Conservation (phyloP, 1,140 invertebrate genomes). For the Macrobrachium rosenbergii region DNA sequence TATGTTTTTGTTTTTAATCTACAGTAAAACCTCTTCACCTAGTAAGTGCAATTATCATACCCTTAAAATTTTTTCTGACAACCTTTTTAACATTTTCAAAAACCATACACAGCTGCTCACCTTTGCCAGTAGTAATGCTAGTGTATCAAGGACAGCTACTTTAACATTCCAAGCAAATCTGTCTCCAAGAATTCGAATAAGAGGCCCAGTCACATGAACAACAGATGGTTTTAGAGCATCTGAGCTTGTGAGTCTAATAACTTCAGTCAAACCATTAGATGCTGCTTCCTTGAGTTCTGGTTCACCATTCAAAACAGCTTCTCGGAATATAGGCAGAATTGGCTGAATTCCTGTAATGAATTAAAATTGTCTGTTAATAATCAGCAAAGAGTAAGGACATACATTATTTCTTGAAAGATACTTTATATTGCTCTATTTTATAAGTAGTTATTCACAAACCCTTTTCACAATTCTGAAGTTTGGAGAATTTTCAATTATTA, state of each 20-base stretch:
- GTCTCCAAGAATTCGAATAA: conserved; percentile 97
- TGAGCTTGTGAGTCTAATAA: conserved; percentile 88
- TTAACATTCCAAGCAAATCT: conserved; percentile 94
- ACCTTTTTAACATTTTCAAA: background rate
- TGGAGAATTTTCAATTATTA: background rate
- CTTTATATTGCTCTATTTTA: too few relatives aligned
- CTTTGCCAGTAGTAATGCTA: conserved; percentile 92
- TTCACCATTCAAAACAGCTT: conserved; percentile 93
- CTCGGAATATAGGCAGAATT: conserved; percentile 93
- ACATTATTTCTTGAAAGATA: too few relatives aligned
- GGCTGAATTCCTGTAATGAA: conserved; percentile 83
- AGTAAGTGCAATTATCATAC: too few relatives aligned
- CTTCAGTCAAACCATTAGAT: conserved; percentile 92
- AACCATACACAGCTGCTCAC: conserved; percentile 70
- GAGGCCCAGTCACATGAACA: conserved; percentile 95
- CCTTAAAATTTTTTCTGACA: too few relatives aligned
- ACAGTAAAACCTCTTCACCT: too few relatives aligned
- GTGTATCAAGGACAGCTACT: conserved; percentile 93
- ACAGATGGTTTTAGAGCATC: conserved; percentile 93
- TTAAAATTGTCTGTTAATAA: background rate
- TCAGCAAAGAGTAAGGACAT: too few relatives aligned
- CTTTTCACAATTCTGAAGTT: too few relatives aligned
- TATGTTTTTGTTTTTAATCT: too few relatives aligned
- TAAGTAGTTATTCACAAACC: too few relatives aligned
- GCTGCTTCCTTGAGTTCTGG: conserved; percentile 96